Percentiles rank a stretch among this genome's conserved stretches.
These are phyloP conservation scores for Euura saliciscinereae DNA, from an alignment of 1,140 invertebrate species.

Conservation along the genomic window DNA sequence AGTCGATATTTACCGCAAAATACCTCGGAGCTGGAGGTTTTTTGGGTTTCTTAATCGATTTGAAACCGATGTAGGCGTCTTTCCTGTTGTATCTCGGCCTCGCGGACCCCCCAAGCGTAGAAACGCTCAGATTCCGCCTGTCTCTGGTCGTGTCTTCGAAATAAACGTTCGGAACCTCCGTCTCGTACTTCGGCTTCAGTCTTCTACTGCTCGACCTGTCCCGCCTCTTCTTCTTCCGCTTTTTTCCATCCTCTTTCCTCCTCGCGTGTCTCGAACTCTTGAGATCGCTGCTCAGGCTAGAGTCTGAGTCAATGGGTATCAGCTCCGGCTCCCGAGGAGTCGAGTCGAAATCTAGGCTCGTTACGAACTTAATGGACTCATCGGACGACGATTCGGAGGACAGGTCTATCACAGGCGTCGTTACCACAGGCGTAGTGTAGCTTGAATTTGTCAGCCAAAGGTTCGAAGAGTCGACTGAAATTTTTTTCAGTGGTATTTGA, in stretches of 20 bases:
- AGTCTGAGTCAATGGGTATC: not conserved
- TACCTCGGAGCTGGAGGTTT: constrained; percentile 48
- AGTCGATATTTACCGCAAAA: constrained; percentile 40
- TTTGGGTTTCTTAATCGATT: constrained; percentile 31
- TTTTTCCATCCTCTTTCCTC: constrained; percentile 38
- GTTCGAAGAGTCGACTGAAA: not conserved
- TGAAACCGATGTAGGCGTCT: constrained; percentile 39
- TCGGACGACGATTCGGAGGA: constrained; percentile 42
- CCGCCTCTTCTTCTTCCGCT: constrained; percentile 31
- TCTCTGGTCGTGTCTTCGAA: constrained; percentile 61
- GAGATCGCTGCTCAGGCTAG: constrained; percentile 14
- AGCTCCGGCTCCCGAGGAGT: constrained; percentile 17
- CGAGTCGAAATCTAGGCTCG: not conserved
- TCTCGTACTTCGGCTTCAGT: constrained; percentile 36
- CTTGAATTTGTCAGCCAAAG: constrained; percentile 48
- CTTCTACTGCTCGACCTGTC: constrained; percentile 18
- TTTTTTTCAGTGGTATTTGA: too few relatives aligned
- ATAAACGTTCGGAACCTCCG: constrained; percentile 56
- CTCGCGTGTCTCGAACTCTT: constrained; percentile 8
- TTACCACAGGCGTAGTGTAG: constrained; percentile 25
- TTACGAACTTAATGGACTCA: constrained; percentile 10
- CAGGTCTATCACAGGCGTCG: constrained; percentile 25
- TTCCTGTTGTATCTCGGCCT: constrained; percentile 55
- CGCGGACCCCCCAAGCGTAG: constrained; percentile 54
- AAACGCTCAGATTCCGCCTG: constrained; percentile 53